Percentiles rank a stretch among this genome's conserved stretches.
Evolutionary conservation across 2,888 invertebrate genomes (phyloP).

Genomic region (Listrodromus nycthemerus): DNA sequence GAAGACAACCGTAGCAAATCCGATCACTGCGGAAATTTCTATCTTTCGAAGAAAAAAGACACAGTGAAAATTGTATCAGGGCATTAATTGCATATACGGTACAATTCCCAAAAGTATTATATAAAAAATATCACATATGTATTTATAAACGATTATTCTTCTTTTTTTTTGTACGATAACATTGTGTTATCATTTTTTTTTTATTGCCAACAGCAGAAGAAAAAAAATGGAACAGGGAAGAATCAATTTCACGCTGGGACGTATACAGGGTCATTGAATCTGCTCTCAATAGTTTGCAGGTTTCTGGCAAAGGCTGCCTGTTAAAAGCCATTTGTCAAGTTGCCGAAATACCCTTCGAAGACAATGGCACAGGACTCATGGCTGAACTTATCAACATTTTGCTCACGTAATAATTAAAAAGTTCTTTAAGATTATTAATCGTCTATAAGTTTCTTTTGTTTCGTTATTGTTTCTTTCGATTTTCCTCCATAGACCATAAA

Average conservation of each 20-base stretch:
- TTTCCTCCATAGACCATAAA: too few species aligned
- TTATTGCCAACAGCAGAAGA: slow-evolving; percentile 21
- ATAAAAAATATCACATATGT: too few species aligned
- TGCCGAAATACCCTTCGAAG: slow-evolving; percentile 88
- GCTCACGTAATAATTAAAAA: slow-evolving; percentile 85
- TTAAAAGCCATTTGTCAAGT: slow-evolving; percentile 92
- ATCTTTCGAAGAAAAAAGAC: too few species aligned
- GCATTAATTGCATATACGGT: too few species aligned
- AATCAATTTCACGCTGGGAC: slow-evolving; percentile 77
- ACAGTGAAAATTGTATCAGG: too few species aligned
- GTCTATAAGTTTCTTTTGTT: too few species aligned
- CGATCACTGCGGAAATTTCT: too few species aligned
- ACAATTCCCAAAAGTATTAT: too few species aligned
- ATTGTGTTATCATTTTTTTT: slow-evolving; percentile 28
- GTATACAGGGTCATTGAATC: slow-evolving; percentile 80
- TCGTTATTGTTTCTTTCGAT: too few species aligned
- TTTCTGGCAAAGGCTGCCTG: slow-evolving; percentile 87
- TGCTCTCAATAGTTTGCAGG: slow-evolving; percentile 72
- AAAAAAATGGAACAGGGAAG: not conserved
- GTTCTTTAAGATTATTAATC: not conserved
- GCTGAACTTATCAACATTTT: slow-evolving; percentile 91
- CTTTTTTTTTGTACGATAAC: slow-evolving; percentile 44
- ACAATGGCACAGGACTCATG: slow-evolving; percentile 89
- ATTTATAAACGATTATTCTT: too few species aligned
- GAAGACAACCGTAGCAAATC: too few species aligned